Evolutionary conservation across 2,888 invertebrate species (phyloP).

Genomic region (Synanthedon andrenaeformis): DNA sequence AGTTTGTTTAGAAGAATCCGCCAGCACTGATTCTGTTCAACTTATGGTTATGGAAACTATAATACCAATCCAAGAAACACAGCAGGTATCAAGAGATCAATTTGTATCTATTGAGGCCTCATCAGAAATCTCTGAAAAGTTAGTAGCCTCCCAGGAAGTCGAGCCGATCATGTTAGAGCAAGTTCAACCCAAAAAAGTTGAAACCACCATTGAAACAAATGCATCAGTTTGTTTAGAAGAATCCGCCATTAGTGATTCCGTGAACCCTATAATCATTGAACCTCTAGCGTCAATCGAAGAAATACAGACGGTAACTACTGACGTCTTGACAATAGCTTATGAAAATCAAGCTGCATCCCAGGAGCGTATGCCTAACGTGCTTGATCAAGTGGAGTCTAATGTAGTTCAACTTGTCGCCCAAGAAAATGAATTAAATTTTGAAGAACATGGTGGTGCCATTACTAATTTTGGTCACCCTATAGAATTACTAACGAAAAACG

Average conservation of each 20-base stretch:
- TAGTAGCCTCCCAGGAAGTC: background rate
- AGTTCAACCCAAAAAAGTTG: background rate
- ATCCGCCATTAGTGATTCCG: background rate
- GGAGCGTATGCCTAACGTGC: background rate
- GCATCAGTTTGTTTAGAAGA: background rate
- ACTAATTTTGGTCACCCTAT: background rate
- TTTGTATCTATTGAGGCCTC: background rate
- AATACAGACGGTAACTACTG: background rate
- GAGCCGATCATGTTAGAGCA: background rate
- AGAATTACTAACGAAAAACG: too few relatives aligned
- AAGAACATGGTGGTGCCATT: background rate
- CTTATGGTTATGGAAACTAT: background rate
- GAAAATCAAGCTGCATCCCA: background rate
- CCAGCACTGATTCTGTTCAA: background rate
- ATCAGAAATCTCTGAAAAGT: background rate
- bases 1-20: background rate
- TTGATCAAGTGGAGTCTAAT: background rate
- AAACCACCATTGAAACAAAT: background rate
- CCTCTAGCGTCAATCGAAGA: background rate
- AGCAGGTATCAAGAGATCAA: background rate
- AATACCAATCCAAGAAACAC: background rate
- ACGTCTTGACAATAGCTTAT: too few relatives aligned
- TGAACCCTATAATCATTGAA: background rate
- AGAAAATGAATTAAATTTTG: too few relatives aligned
- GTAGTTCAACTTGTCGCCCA: background rate